Percentiles rank a stretch among this genome's conserved stretches.
phyloP scores from a whole-genome alignment of 2,113 vertebrate genomes.

The Indri indri region DNA sequence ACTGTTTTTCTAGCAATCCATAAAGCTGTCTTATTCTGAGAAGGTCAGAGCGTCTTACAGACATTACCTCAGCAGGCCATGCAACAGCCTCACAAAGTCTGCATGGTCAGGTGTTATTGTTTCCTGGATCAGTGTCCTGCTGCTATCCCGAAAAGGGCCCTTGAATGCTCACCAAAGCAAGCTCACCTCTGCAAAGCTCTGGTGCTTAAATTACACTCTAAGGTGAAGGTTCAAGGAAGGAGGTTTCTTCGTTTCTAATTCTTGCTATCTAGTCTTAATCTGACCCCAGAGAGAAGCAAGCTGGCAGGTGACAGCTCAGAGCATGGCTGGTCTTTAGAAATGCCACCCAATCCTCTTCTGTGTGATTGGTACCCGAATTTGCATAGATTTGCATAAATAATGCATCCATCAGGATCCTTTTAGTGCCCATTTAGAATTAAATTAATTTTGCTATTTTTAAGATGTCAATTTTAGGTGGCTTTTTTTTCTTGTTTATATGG shows the following conservation, averaged over 20 bases:
- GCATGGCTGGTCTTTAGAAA: constrained; percentile 47
- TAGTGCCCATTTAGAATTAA: constrained; percentile 54
- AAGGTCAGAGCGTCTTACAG: background rate
- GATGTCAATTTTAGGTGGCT: constrained; percentile 9
- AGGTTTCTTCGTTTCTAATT: constrained; percentile 37
- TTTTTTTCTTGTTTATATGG: background rate
- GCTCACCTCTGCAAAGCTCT: constrained; percentile 19
- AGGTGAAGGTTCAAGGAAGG: constrained; percentile 56
- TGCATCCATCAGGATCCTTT: background rate
- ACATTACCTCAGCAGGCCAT: background rate
- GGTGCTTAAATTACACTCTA: constrained; percentile 18
- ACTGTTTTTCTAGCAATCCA: background rate
- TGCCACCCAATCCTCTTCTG: constrained; percentile 40
- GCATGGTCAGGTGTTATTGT: background rate
- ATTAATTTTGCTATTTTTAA: constrained; percentile 70
- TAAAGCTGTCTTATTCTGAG: background rate
- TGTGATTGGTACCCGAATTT: constrained; percentile 40
- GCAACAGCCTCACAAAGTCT: background rate
- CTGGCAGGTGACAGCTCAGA: constrained; percentile 64
- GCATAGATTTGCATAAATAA: constrained; percentile 57
- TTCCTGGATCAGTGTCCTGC: background rate
- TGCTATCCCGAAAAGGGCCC: background rate
- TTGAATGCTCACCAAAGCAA: constrained; percentile 6
- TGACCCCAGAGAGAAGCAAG: constrained; percentile 45
- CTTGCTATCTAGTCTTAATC: constrained; percentile 61